Evolutionary conservation across 2,113 vertebrate genomes (phyloP).

Genomic region (Podarcis raffonei): DNA sequence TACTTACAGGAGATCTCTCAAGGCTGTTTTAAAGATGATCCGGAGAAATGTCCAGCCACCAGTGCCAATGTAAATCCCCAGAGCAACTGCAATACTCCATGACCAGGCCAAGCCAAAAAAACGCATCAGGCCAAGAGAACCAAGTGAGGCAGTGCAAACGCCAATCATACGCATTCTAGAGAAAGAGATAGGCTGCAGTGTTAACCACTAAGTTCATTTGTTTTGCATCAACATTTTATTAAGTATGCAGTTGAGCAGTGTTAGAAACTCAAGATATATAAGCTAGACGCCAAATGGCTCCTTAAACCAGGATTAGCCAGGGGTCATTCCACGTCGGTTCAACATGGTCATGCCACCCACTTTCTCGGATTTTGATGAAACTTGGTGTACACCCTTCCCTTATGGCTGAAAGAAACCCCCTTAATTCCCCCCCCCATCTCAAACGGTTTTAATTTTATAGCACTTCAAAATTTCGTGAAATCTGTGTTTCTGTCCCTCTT

Average conservation of each 20-base stretch:
- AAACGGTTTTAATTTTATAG: too few relatives aligned
- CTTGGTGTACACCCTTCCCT: too few relatives aligned
- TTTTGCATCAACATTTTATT: not conserved
- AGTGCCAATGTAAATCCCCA: slow-evolving; percentile 84
- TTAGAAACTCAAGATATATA: too few relatives aligned
- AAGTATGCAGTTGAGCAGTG: not conserved
- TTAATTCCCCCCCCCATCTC: too few relatives aligned
- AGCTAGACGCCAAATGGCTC: too few relatives aligned
- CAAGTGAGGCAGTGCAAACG: slow-evolving; percentile 59
- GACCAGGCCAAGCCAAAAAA: slow-evolving; percentile 86
- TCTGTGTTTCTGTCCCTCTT: too few relatives aligned
- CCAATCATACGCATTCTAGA: slow-evolving; percentile 64
- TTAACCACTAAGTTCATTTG: not conserved
- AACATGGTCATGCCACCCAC: too few relatives aligned
- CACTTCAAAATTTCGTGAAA: too few relatives aligned
- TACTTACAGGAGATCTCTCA: slow-evolving; percentile 87
- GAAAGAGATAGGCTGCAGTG: not conserved
- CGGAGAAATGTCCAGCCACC: slow-evolving; percentile 90
- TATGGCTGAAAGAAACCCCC: too few relatives aligned
- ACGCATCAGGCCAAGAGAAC: slow-evolving; percentile 72
- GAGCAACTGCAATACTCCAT: slow-evolving; percentile 85
- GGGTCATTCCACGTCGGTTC: too few relatives aligned
- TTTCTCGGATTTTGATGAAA: too few relatives aligned
- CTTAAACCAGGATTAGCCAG: too few relatives aligned
- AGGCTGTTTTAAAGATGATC: slow-evolving; percentile 82